Base-by-base conservation (phyloP, 1,140 invertebrate genomes). In the Drosophila dunni region DNA sequence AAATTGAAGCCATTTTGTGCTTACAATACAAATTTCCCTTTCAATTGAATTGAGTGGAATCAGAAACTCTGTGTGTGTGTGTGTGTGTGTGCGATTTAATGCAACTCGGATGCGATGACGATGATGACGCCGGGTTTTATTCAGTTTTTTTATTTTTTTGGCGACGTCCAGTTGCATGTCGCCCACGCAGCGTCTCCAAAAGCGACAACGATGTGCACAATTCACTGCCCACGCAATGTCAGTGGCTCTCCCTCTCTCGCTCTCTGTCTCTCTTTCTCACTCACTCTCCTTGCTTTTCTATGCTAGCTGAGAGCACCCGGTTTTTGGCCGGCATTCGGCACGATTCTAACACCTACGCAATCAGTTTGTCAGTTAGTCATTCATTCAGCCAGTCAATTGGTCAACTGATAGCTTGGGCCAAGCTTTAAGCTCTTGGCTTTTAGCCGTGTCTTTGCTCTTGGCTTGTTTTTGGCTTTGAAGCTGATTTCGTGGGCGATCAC, bases 261-360 rank as follows among this genome's bases (percentile, higher is more conserved):
- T 57, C 10, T 13, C 54, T 20, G 9, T 2, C 17, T 40, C 36
- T 44, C 40, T 57, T 11, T 17, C 15, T 13, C 29, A 36, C 15
- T 9, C 15, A 0, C 17, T 17, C n/a, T 42, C 40, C 5, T 29
- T 29, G 24, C 24, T 29, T 29, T 29, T 5, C 24, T 29, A 29
- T 38, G 36, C 7, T 44, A 45, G 42, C 58, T 61, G 50, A 50
- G 15, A 33, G 61, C 42, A 63, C 46, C 24, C 64, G 64, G 38
- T 40, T 64, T 67, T 67, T 73, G 70, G 70, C 64, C 70, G 70
- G 64, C 70, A 67, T 67, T 48, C 69, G 69, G 54, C 46, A 48
- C 20, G 17, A 56, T 56, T 56, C 53, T 56, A 56, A 56, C 63
- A 54, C 44, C 69, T 24, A 33, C 40, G 13, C 51, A 38, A 9